Percentiles rank a stretch among this genome's conserved stretches.
Conservation (phyloP, 2,888 invertebrate species). For the Thyatira batis region DNA sequence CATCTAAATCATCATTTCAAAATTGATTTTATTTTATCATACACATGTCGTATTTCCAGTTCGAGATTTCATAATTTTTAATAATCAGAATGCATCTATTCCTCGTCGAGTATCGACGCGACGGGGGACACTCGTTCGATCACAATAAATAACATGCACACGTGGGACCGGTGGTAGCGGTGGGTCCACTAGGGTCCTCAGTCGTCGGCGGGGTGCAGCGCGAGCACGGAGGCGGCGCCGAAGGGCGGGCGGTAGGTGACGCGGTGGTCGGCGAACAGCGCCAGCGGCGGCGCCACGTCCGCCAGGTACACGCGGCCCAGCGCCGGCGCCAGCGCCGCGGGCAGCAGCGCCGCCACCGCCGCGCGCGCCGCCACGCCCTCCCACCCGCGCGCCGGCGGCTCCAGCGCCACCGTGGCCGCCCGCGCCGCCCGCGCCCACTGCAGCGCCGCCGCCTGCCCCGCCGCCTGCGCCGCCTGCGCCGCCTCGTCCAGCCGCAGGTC, state of each 20-base stretch:
- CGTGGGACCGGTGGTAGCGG: too few species aligned
- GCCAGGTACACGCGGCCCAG: conserved; percentile 88
- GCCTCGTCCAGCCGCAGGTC: conserved; percentile 34
- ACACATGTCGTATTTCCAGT: too few species aligned
- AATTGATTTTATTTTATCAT: background rate
- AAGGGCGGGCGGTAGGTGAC: conserved; percentile 93
- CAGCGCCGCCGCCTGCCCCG: conserved; percentile 54
- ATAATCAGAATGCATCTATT: too few species aligned
- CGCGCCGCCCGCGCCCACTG: conserved; percentile 37
- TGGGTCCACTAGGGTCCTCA: conserved; percentile 18
- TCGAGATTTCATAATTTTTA: too few species aligned
- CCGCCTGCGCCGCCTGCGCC: conserved; percentile 39
- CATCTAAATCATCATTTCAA: background rate
- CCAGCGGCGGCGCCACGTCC: conserved; percentile 90
- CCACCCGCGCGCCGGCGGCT: conserved; percentile 83
- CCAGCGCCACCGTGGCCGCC: conserved; percentile 54
- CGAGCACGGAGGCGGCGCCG: conserved; percentile 65
- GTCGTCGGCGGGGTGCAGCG: conserved; percentile 59
- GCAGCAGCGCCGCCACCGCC: conserved; percentile 41
- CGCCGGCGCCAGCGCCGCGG: conserved; percentile 36
- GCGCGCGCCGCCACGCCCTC: conserved; percentile 37
- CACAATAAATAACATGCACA: background rate
- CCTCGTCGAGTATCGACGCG: too few species aligned
- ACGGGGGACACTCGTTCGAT: background rate
- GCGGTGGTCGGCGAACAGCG: conserved; percentile 87